A percentile compares a stretch with the other conserved stretches of the same genome.
Evolutionary conservation across 2,797 vertebrate species (phyloP).

Genomic region (Pangasius djambal): DNA sequence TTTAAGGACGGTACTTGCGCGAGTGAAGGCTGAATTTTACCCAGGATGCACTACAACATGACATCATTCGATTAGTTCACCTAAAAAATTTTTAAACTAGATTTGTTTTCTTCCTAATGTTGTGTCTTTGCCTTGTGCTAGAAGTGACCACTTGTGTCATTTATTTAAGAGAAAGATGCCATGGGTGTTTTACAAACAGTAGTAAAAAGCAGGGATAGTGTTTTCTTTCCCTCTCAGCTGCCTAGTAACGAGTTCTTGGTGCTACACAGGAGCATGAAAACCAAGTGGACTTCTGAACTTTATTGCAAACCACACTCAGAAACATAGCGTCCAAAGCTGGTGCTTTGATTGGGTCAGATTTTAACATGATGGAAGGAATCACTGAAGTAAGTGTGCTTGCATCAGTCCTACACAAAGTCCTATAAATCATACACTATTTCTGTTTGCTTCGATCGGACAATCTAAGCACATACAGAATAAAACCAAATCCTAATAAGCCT

Average conservation of each 20-base stretch:
- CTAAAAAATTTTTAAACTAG: background rate
- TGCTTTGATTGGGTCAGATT: background rate
- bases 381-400: background rate
- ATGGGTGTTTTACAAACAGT: background rate
- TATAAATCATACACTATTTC: background rate
- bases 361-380: background rate
- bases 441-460: background rate
- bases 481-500: background rate
- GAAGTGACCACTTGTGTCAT: background rate
- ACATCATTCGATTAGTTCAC: background rate
- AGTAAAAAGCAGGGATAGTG: background rate
- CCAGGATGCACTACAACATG: background rate
- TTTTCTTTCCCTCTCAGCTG: background rate
- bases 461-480: background rate
- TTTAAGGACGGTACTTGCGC: background rate
- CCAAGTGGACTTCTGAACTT: slow-evolving; percentile 1
- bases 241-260: slow-evolving; percentile 26
- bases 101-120: background rate
- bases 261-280: background rate
- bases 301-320: slow-evolving; percentile 9
- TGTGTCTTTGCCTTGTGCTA: background rate
- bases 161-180: background rate
- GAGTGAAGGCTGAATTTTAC: background rate
- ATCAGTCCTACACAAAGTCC: background rate
- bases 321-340: background rate